Evolutionary conservation across 2,797 vertebrate genomes (phyloP).

Genomic region (Paramormyrops hopkinsi): DNA sequence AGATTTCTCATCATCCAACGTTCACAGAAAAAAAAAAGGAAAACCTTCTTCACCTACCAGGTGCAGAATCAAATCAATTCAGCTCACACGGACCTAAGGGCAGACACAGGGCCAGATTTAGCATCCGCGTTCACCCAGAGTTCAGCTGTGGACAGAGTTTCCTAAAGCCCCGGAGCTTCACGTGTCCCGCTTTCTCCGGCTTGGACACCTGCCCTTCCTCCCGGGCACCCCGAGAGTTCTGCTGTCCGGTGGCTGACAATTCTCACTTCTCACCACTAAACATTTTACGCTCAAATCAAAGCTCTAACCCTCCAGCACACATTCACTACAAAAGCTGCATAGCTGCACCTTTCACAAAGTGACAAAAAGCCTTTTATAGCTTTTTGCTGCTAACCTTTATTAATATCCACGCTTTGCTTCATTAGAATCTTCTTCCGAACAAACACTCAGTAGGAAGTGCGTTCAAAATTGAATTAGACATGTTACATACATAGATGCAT

Average conservation of each 20-base stretch:
- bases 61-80: background rate
- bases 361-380: background rate
- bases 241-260: background rate
- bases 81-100: background rate
- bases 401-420: background rate
- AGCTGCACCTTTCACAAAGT: background rate
- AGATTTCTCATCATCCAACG: background rate
- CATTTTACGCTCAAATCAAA: background rate
- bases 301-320: background rate
- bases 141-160: background rate
- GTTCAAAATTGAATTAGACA: background rate
- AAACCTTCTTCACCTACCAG: background rate
- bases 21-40: background rate
- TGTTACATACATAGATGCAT: background rate
- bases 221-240: background rate
- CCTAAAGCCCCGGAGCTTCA: background rate
- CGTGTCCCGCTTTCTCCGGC: background rate
- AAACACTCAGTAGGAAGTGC: background rate
- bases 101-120: background rate
- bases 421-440: background rate
- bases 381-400: background rate
- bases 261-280: background rate
- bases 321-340: background rate
- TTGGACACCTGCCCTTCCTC: background rate
- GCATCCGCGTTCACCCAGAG: background rate